phyloP scores from a whole-genome alignment of 2,797 vertebrate genomes.

The Cyprinodon diabolis region DNA sequence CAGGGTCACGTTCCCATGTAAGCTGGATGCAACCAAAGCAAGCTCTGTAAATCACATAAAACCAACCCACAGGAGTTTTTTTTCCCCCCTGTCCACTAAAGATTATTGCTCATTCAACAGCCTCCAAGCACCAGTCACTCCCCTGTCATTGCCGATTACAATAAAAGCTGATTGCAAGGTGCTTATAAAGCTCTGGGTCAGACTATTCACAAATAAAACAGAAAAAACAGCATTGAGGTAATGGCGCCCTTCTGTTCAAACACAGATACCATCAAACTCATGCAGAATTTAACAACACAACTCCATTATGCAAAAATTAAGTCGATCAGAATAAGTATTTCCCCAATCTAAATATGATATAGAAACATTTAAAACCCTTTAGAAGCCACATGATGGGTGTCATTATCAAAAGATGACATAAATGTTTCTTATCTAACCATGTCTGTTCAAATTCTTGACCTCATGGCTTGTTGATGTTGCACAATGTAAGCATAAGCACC shows the following conservation, averaged over 20 bases:
- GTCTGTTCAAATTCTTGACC: neutral
- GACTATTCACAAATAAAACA: conserved; percentile 4
- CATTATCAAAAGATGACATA: neutral
- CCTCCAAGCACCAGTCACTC: conserved; percentile 22
- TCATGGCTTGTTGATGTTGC: conserved; percentile 1
- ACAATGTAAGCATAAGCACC: neutral
- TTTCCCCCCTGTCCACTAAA: conserved; percentile 23
- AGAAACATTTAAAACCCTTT: neutral
- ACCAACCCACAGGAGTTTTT: conserved; percentile 10
- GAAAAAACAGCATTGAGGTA: neutral
- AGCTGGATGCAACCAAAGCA: neutral
- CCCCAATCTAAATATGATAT: neutral
- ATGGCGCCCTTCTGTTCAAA: neutral
- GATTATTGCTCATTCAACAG: conserved; percentile 24
- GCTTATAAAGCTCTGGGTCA: conserved; percentile 14
- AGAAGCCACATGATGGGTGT: neutral
- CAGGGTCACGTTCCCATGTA: neutral
- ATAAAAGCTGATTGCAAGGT: conserved; percentile 32
- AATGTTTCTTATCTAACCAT: neutral
- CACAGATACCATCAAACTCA: conserved; percentile 17
- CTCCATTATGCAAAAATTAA: neutral
- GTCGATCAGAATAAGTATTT: neutral
- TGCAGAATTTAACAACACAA: conserved; percentile 8
- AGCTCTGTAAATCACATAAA: neutral
- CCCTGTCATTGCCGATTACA: conserved; percentile 27